Evolutionary conservation across 2,113 vertebrate species (phyloP), one percentile per base, ranked within the genome.

Genomic region (Campylomormyrus tamandua): DNA sequence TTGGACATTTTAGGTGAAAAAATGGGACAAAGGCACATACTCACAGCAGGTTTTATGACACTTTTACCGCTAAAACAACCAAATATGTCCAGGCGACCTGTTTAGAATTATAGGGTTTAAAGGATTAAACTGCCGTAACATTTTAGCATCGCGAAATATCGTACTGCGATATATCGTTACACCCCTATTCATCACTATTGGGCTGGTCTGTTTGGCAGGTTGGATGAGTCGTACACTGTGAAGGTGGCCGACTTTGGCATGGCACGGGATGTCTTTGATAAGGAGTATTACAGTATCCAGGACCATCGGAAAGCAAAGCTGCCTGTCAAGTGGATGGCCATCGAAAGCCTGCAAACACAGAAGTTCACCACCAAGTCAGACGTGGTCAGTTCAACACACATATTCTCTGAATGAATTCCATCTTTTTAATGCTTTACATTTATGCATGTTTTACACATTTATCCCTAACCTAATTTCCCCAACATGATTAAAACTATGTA

Each of bases 181-280:
- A 42, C 39, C 39, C 39, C 39, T 42, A 42, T 7, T 24, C 39
- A 9, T 62, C 53, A 46, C 56, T 62, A 35, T 24, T 0, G 46
- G 15, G 19, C 19, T 74, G 11, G 50, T 45, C n/a, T 31, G 24
- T 84, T 56, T 66, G 42, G 35, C 52, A 99, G 98, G 98, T 93
- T 99, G 93, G 98, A 99, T 0, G 97, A 99, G 95, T 96, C 96
- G 0, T 98, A 97, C 87, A 97, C 97, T 0, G 98, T 99, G 88
- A 99, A 99, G 93, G 98, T 99, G 95, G 98, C 98, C 0, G 98
- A 99, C 93, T 99, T 99, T 0, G 98, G 98, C 42, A 96, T 99
- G 95, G 98, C 98, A 0, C 96, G 98, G 31, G 98, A 98, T 0
- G 93, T 99, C 66, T 96, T 99, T 3, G 98, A 98, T 93, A 99